Evolutionary conservation across 2,113 vertebrate species (phyloP), one percentile per base, ranked within the genome.

Genomic region (Hippotragus niger): DNA sequence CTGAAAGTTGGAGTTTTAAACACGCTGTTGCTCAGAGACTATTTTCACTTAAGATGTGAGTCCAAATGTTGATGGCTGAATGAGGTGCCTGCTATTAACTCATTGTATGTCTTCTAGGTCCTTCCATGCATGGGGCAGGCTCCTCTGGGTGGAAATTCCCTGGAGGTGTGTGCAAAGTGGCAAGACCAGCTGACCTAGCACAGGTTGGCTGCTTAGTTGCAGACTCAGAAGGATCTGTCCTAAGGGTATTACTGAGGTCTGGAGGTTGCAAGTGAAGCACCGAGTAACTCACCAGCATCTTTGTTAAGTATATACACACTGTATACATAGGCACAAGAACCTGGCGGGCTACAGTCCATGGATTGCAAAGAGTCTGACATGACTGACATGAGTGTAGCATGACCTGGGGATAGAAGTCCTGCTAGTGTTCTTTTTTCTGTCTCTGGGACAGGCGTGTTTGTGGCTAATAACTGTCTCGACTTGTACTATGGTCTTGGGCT

Each of bases 381-480:
- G n/a, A 5, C 67, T 5, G 19, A 40, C 11, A 6, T 14, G 50
- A 43, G 52, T 1, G 2, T 4, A 15, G 29, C 3, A 1, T 27
- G 21, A n/a, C 5, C 8, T 19, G 17, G 7, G 5, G 29, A 31
- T 2, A 15, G n/a, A 25, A 2, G 29, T n/a, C 50, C 2, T n/a
- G 27, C 8, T 21, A 13, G 25, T 9, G 25, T 55, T 64, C 2
- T 27, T 43, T 31, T 9, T 45, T 40, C 15, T 92, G 1, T 19
- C 50, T 23, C 15, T 40, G 81, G 40, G 21, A 17, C 0, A 23
- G 45, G 88, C 23, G 50, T 8, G 3, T 82, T 10, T 13, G 47
- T 78, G 64, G 52, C 47, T 53, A 19, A 17, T 21, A 33, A 40
- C 21, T 9, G 0, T 33, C 45, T 90, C 33, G 2, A 4, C 16